Conservation (phyloP, 2,113 vertebrate species). For the Cyprinodon brontotheroides region DNA sequence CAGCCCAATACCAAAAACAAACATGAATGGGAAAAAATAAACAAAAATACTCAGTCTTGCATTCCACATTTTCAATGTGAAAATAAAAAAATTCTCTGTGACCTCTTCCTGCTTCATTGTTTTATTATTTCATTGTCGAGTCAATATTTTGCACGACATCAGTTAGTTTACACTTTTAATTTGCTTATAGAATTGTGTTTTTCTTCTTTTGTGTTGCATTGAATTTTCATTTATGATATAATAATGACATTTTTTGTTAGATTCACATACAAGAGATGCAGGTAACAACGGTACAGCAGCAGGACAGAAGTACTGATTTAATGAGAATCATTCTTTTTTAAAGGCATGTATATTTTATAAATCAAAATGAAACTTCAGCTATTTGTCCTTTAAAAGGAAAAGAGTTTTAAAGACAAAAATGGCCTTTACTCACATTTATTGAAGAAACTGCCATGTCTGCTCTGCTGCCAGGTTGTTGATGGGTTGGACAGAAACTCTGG, state of each 20-base stretch:
- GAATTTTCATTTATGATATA: too few relatives aligned
- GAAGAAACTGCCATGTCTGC: constrained; percentile 74
- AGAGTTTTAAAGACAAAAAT: background rate
- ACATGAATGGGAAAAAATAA: too few relatives aligned
- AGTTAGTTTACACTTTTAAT: background rate
- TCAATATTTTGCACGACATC: background rate
- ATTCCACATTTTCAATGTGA: too few relatives aligned
- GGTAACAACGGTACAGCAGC: background rate
- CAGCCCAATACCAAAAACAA: too few relatives aligned
- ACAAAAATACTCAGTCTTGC: too few relatives aligned
- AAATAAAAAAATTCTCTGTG: background rate
- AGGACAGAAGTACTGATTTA: background rate
- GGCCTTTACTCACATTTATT: constrained; percentile 70
- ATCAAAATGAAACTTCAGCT: background rate
- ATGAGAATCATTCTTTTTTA: background rate
- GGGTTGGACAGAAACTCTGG: constrained; percentile 11
- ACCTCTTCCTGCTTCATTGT: background rate
- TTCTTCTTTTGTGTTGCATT: too few relatives aligned
- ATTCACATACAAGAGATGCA: too few relatives aligned
- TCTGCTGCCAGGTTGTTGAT: constrained; percentile 52
- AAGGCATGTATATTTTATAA: background rate
- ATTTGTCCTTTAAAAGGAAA: background rate
- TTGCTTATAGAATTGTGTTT: background rate
- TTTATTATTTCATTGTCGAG: background rate
- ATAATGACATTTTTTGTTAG: too few relatives aligned